Percentiles rank a stretch among this genome's conserved stretches.
Evolutionary conservation across 1,140 invertebrate genomes (phyloP).

Genomic region (Oedothorax gibbosus): DNA sequence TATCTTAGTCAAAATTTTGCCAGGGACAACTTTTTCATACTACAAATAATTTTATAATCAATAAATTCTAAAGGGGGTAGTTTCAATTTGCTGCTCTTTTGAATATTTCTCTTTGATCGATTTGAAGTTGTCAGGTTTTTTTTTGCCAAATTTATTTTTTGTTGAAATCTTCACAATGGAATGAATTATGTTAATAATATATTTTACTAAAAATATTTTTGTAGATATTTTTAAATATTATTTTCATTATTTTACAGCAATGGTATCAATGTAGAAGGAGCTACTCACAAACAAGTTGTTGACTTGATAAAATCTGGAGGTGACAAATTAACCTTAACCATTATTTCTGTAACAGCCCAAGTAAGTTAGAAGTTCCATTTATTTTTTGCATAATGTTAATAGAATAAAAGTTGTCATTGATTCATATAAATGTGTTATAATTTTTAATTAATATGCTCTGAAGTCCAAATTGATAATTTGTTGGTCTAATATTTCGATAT

Average conservation of each 20-base stretch:
- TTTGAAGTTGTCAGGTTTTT: not conserved
- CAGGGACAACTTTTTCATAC: no score
- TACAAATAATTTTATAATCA: no score
- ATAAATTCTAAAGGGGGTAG: no score
- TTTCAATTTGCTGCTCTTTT: no score
- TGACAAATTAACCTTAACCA: constrained; percentile 93
- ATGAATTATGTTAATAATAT: not conserved
- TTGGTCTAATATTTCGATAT: no score
- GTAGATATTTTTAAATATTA: not conserved
- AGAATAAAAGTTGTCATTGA: not conserved
- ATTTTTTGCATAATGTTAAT: no score
- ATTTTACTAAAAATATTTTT: not conserved
- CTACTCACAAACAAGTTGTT: constrained; percentile 99
- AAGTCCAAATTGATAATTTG: no score
- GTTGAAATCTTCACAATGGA: no score
- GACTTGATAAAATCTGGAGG: constrained; percentile 99
- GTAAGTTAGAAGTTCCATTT: constrained; percentile 69
- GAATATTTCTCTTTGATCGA: not conserved
- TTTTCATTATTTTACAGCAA: constrained; percentile 79
- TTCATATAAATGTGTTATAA: not conserved
- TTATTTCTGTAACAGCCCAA: constrained; percentile 93
- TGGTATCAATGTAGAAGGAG: constrained; percentile 96
- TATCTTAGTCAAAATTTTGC: no score
- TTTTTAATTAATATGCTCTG: not conserved
- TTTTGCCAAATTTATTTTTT: no score